These are phyloP conservation scores for Ciconia boyciana DNA, from an alignment of 2,113 vertebrate species.

Conservation along the genomic window DNA sequence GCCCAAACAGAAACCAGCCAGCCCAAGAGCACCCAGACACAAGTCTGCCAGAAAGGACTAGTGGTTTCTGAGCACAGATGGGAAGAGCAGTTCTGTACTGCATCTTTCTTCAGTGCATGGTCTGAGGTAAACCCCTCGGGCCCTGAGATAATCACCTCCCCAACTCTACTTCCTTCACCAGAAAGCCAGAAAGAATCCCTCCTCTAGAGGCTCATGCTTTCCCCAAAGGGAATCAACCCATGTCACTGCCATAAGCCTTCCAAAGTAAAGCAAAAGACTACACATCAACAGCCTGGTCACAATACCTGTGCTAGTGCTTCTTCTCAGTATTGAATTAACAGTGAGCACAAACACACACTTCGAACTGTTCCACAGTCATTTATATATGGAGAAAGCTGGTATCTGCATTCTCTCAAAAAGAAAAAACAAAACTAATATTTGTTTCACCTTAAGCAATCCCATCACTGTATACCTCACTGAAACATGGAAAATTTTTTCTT, in stretches of 20 bases:
- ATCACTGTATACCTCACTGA: neutral
- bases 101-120: neutral
- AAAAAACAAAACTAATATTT: neutral
- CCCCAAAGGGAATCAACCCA: accelerated
- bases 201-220: neutral
- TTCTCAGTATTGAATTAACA: neutral
- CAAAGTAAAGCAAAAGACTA: neutral
- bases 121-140: neutral
- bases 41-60: neutral
- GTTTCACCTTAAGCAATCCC: neutral
- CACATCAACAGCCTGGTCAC: neutral
- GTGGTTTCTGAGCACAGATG: neutral
- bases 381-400: neutral
- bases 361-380: neutral
- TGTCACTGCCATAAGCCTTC: neutral
- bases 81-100: neutral
- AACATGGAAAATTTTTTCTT: neutral
- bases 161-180: neutral
- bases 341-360: neutral
- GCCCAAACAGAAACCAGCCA: neutral
- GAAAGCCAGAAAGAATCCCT: neutral
- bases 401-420: neutral
- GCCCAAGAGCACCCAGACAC: neutral
- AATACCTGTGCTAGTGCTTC: neutral
- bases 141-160: neutral